Base-by-base conservation (phyloP, 2,797 vertebrate species). In the Lycodopsis pacificus region DNA sequence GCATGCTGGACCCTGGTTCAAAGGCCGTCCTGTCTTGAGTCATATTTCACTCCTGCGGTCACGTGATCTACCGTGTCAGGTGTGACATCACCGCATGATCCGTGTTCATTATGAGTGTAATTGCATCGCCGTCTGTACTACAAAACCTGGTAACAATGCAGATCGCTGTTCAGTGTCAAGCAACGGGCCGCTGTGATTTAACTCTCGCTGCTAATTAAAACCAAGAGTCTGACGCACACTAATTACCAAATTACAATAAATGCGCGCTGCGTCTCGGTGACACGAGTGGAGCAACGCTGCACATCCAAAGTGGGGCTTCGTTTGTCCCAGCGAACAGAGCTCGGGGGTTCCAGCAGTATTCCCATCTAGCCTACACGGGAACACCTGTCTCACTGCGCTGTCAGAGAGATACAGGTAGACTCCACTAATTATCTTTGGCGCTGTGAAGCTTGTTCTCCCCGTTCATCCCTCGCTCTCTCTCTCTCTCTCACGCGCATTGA, bases 351-450 rank as follows among this genome's bases (percentile, higher is more conserved):
- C 20, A 58, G 59, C 69, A 30, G 44, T 54, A 51, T 76, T 70
- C 59, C 70, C 64, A 62, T 59, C 27, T 20, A 27, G 72, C 49
- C 27, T 58, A 14, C 51, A 32, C 30, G 42, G 51, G 22, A 65
- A 49, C 79, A 85, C 78, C 81, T 81, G 80, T 80, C 59, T 68
- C 54, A 65, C 73, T 73, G 48, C 57, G 30, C 54, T 54, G 46
- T 83, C 85, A 68, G 80, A 57, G 71, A 68, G 79, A 59, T 44
- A 76, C 77, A 73, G 67, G 73, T 76, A 67, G 71, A 76, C 71
- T 76, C 75, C 53, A 77, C 73, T 87, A 90, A 90, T 93, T 84
- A 86, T 73, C 51, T 65, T 59, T 81, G 44, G 82, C 72, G 74
- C 70, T 68, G 63, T 71, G 78, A 84, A 22, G 82, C 82, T 77